These are phyloP conservation scores for Andrena bucephala DNA, from an alignment of 2,888 invertebrate genomes.

Conservation along the genomic window DNA sequence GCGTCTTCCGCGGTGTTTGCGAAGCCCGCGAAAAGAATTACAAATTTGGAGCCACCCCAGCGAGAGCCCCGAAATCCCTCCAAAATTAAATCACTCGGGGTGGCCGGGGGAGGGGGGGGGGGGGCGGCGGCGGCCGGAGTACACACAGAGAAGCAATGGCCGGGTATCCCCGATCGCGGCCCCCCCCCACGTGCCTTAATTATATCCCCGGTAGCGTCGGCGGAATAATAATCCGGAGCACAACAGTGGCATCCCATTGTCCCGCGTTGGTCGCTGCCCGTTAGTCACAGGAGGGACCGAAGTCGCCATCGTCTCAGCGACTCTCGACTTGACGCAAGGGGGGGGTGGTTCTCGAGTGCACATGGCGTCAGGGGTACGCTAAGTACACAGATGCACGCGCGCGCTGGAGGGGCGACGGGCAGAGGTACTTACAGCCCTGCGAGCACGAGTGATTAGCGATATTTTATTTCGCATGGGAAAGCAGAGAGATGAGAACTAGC, in stretches of 20 bases:
- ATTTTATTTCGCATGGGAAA: slow-evolving; percentile 85
- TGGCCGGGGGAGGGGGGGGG: neutral
- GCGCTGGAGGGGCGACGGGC: slow-evolving; percentile 48
- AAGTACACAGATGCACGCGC: slow-evolving; percentile 76
- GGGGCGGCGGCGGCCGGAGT: neutral
- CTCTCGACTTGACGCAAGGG: slow-evolving; percentile 21
- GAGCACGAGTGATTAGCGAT: slow-evolving; percentile 84
- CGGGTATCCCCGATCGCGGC: neutral
- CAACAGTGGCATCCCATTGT: slow-evolving; percentile 61
- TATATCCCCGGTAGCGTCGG: slow-evolving; percentile 40
- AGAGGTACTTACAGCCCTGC: slow-evolving; percentile 79
- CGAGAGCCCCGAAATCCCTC: slow-evolving; percentile 23
- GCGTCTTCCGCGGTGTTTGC: slow-evolving; percentile 73
- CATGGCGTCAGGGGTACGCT: slow-evolving; percentile 48
- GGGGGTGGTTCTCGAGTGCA: slow-evolving; percentile 32
- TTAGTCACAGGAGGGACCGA: slow-evolving; percentile 20
- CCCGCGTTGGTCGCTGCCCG: slow-evolving; percentile 25
- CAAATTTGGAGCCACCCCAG: slow-evolving; percentile 10
- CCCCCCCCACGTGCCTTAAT: slow-evolving; percentile 44
- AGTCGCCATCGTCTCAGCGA: slow-evolving; percentile 62
- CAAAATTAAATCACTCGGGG: slow-evolving; percentile 39
- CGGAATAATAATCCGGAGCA: slow-evolving; percentile 54
- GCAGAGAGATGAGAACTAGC: slow-evolving; percentile 84
- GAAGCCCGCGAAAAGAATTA: slow-evolving; percentile 54
- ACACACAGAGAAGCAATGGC: slow-evolving; percentile 39